Evolutionary conservation across 2,797 vertebrate species (phyloP), one percentile per base, ranked within the genome.

Genomic region (Falco columbarius): DNA sequence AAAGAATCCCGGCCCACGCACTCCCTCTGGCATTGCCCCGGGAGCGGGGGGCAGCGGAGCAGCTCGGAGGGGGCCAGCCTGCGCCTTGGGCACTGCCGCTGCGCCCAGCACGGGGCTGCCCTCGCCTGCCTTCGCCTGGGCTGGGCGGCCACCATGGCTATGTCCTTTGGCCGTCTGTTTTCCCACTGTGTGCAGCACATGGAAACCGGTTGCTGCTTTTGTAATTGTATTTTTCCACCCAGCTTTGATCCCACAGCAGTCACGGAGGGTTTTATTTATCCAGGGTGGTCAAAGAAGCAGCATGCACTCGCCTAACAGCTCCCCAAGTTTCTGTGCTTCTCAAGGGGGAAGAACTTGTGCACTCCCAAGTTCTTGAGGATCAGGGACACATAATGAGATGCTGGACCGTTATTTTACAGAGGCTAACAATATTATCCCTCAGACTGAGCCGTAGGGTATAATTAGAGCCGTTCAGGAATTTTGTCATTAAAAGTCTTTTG

Each of bases 391-490:
- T 24, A 47, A 55, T 49, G 80, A n/a, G 54, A 72, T 46, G 26
- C 44, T 47, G 70, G 70, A 16, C 20, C 1, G 5, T 58, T 63
- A 23, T 74, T 85, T 92, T 70, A 46, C 21, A 22, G 40, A 92
- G 47, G 27, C n/a, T 32, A 86, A 29, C 67, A 86, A 21, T 38
- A 52, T 81, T 47, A 36, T 65, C 27, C 70, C 70, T 89, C 70
- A 63, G 30, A 34, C 62, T 46, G 47, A 95, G 55, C 47, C 4
- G 2, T 3, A 44, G 81, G 65, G 72, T 91, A 27, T 93, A 85
- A 76, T 93, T 95, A 91, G 74, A 96, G 59, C 77, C 93, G 67
- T 73, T 89, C 44, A 90, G 95, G 81, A 97, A 82, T 94, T 94
- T 47, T 73, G 74, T 93, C 74, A 61, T 93, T 93, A 66, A 47